Percentiles rank a stretch among this genome's conserved stretches.
Conservation (phyloP, 2,797 vertebrate species). For the Coccyzus lansbergi region DNA sequence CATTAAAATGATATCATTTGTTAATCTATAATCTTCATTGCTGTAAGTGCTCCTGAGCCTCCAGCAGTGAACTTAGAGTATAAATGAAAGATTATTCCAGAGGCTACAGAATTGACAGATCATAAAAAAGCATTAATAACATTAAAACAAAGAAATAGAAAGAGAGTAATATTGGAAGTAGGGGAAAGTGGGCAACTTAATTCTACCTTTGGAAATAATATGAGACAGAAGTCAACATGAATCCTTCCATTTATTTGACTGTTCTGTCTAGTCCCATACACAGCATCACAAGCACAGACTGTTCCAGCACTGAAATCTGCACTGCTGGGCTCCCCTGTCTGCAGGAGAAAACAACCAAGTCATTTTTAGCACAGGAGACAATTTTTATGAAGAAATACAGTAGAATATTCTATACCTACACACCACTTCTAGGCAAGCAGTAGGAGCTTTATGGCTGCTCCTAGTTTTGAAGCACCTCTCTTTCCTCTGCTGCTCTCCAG, state of each 20-base stretch:
- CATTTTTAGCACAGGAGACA: not conserved
- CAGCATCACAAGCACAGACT: not conserved
- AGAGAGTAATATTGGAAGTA: not conserved
- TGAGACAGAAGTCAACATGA: not conserved
- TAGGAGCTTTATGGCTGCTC: not conserved
- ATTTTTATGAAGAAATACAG: slow-evolving; percentile 21
- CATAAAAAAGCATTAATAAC: not conserved
- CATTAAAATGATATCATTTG: not conserved
- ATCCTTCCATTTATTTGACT: not conserved
- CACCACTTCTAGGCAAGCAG: not conserved
- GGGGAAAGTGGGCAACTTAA: not conserved
- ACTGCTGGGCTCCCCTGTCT: not conserved
- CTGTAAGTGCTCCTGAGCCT: not conserved
- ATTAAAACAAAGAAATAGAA: not conserved
- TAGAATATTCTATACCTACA: not conserved
- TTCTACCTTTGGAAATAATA: not conserved
- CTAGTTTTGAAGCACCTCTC: not conserved
- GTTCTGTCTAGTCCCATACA: not conserved
- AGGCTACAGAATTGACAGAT: not conserved
- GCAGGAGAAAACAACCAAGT: not conserved
- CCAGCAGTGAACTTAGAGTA: not conserved
- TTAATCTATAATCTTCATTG: slow-evolving; percentile 3
- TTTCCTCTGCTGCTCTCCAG: not conserved
- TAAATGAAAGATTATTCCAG: not conserved
- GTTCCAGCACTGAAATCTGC: not conserved